phyloP scores from a whole-genome alignment of 2,888 invertebrate species.

The Flexamia atlantica region DNA sequence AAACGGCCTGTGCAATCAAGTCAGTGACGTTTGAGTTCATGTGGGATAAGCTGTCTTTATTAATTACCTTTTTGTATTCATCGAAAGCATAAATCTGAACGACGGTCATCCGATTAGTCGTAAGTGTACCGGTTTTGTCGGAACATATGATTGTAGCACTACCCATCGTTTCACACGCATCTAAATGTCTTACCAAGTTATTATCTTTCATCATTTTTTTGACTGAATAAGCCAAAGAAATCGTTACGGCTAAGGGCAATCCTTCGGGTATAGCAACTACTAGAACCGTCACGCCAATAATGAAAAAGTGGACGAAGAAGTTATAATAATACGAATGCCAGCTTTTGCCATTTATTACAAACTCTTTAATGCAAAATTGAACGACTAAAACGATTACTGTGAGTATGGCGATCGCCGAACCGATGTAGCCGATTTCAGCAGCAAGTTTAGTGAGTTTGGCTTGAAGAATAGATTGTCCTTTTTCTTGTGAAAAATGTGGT shows the following conservation, averaged over 20 bases:
- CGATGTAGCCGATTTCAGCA: slow-evolving; percentile 83
- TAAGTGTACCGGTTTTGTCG: slow-evolving; percentile 77
- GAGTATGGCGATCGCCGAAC: slow-evolving; percentile 80
- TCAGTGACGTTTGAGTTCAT: slow-evolving; percentile 75
- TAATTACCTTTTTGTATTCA: background rate
- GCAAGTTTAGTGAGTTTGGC: slow-evolving; percentile 82
- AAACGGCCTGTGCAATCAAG: slow-evolving; percentile 76
- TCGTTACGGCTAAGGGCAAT: slow-evolving; percentile 80
- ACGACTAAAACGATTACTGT: slow-evolving; percentile 81
- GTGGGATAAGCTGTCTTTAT: slow-evolving; percentile 65
- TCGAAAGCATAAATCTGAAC: slow-evolving; percentile 75
- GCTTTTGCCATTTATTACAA: slow-evolving; percentile 75
- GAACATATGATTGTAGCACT: slow-evolving; percentile 80
- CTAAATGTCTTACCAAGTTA: slow-evolving; percentile 72
- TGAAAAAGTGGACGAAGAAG: slow-evolving; percentile 80
- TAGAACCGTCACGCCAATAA: slow-evolving; percentile 81
- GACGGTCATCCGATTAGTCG: slow-evolving; percentile 81
- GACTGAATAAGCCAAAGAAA: slow-evolving; percentile 81
- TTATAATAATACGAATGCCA: slow-evolving; percentile 76
- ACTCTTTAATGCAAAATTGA: slow-evolving; percentile 78
- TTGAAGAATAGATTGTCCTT: slow-evolving; percentile 83
- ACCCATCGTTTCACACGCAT: slow-evolving; percentile 77
- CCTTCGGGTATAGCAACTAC: slow-evolving; percentile 82
- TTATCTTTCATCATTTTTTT: slow-evolving; percentile 82
- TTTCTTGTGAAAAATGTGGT: slow-evolving; percentile 74